Base-by-base conservation (phyloP, 2,797 vertebrate species). In the Buphagus erythrorhynchus region DNA sequence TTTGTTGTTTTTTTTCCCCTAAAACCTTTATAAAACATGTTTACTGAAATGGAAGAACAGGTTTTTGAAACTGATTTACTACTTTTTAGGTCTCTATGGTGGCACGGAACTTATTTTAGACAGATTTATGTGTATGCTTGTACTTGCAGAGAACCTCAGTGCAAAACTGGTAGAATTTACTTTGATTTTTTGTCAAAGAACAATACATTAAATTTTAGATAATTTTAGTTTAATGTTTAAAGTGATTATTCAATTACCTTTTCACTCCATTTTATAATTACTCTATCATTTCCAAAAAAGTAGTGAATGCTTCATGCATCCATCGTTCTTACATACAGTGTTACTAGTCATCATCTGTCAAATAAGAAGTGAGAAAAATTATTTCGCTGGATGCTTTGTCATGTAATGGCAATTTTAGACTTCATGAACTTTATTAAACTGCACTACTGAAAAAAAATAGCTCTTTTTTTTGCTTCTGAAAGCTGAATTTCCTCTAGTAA, bases 371-470 rank as follows among this genome's bases (percentile, higher is more conserved):
- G 2, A 55, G 40, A 80, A 89, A 81, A 73, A 62, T 5, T 57
- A 24, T 24, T 48, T 55, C 57, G 0, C 52, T 52, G 13, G 52
- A 35, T 73, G 2, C 7, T 92, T 88, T 85, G 16, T 31, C 6
- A 35, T 42, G 33, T 43, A 82, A 10, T 38, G 5, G 17, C 13
- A 74, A 84, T 15, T 21, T 91, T 46, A 76, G 5, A 24, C 6
- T 72, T 62, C 36, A 26, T 35, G 15, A 72, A 54, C 9, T 81
- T 79, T 66, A n/a, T 42, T 69, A 42, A 61, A 77, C 4, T 65
- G 29, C 20, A 42, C 1, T 15, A 40, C 4, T 73, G 14, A 68
- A 51, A 49, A 18, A 76, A 65, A 31, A 18, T 0, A 5, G 0
- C 2, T 62, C 15, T 83, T 21, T 1, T 26, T 93, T 92, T 69